Percentiles rank a stretch among this genome's conserved stretches.
Evolutionary conservation across 2,888 invertebrate species (phyloP).

Genomic region (Azorinus chamasolen): DNA sequence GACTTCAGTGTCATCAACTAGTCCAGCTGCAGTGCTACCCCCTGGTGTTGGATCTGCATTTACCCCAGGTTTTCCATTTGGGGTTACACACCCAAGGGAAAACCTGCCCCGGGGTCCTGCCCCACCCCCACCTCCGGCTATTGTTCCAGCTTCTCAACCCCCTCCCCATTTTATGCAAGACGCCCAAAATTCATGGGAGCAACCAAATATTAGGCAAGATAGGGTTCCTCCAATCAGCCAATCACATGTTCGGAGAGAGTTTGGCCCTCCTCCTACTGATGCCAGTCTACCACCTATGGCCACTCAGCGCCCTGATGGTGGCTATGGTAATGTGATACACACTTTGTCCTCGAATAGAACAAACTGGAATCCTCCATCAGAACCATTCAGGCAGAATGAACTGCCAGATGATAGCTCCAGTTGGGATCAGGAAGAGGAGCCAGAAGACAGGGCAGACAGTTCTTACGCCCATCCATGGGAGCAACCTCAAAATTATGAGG

Average conservation of each 20-base stretch:
- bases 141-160: conserved; percentile 17
- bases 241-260: conserved; percentile 3
- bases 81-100: neutral
- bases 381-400: neutral
- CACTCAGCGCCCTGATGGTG: conserved; percentile 1
- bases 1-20: neutral
- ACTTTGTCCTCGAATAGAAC: conserved; percentile 24
- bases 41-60: conserved; percentile 3
- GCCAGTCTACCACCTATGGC: conserved; percentile 14
- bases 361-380: conserved; percentile 28
- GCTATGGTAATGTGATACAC: conserved; percentile 33
- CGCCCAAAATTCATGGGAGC: conserved; percentile 26
- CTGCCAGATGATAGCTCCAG: neutral
- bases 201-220: conserved; percentile 9
- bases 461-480: conserved; percentile 61
- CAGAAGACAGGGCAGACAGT: conserved; percentile 1
- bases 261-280: conserved; percentile 39
- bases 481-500: conserved; percentile 51
- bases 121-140: conserved; percentile 16
- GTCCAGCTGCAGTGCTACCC: conserved; percentile 3
- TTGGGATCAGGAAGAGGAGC: conserved; percentile 28
- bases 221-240: conserved; percentile 10
- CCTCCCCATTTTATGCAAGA: conserved; percentile 30
- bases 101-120: conserved; percentile 14
- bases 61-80: conserved; percentile 21